Base-by-base conservation (phyloP, 1,140 invertebrate species). In the Chlorops oryzae region DNA sequence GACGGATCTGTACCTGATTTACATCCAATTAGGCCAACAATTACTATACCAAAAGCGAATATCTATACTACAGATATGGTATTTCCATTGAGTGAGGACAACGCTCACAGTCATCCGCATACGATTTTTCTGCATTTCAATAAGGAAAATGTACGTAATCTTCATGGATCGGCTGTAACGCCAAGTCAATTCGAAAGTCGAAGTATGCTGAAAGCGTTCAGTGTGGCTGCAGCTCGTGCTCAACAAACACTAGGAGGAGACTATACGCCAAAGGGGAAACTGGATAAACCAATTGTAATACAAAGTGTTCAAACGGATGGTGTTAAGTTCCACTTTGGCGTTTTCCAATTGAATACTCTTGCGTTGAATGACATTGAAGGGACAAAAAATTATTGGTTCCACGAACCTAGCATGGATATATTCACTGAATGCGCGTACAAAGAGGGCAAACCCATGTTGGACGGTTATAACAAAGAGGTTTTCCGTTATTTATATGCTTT, bases 341-440 rank as follows among this genome's bases (percentile, higher is more conserved):
- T 89, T 28, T 82, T 88, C 54, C 89, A 94, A 73, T 73, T 95
- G n/a, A 93, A 94, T 62, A 91, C 88, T 2, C 71, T 92, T 17
- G 75, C 88, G 70, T 56, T 88, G 4, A 75, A 81, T 63, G 74
- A 76, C 3, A 17, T 23, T 2, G 34, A 37, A 28, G 80, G 80
- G n/a, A 69, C 77, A 2, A 89, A 84, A 63, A 94, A 95, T 73
- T 78, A 87, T 55, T 88, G 85, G 79, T 94, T 87, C 78, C 77
- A 70, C 39, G 42, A 51, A 38, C 78, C 80, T 18, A 74, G 76
- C 53, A 72, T 86, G 34, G 65, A 80, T 54, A 58, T 94, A n/a
- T 93, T 83, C 64, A 65, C 81, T 5, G 77, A 75, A 34, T 86
- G 85, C 56, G 53, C 69, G 20, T 86, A 87, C 63, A 64, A 78